Evolutionary conservation across 2,888 invertebrate species (phyloP).

Genomic region (Drosophila anomelani): DNA sequence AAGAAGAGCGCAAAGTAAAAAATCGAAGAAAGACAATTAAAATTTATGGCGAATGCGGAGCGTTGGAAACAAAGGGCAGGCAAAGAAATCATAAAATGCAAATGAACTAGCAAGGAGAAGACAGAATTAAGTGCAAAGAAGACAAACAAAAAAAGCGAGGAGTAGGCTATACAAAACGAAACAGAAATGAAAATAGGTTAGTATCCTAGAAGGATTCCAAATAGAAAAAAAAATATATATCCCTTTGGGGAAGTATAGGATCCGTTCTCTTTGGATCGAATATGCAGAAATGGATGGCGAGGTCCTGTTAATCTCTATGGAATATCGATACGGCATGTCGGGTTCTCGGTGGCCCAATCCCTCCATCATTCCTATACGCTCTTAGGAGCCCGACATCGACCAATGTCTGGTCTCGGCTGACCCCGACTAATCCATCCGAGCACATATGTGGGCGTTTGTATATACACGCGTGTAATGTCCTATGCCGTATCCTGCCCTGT

Average conservation of each 20-base stretch:
- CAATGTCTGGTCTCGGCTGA: slow-evolving; percentile 42
- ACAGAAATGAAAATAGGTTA: neutral
- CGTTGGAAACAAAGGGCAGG: slow-evolving; percentile 55
- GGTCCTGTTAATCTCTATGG: neutral
- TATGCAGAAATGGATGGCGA: neutral
- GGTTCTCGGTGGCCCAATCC: neutral
- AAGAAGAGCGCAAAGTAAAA: slow-evolving; percentile 60
- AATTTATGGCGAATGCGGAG: slow-evolving; percentile 65
- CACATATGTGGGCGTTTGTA: slow-evolving; percentile 72
- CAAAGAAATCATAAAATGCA: slow-evolving; percentile 78
- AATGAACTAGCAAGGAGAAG: slow-evolving; percentile 56
- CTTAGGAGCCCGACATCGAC: slow-evolving; percentile 17
- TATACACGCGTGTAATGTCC: slow-evolving; percentile 18
- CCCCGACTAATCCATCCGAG: slow-evolving; percentile 54
- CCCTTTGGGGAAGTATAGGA: neutral
- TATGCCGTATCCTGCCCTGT: slow-evolving; percentile 32
- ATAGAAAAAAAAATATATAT: neutral
- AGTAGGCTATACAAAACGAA: slow-evolving; percentile 3
- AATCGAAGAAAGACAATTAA: slow-evolving; percentile 79
- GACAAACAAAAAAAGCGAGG: slow-evolving; percentile 15
- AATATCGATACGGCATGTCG: neutral
- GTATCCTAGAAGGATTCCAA: neutral
- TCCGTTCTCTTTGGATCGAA: neutral
- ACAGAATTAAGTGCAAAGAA: slow-evolving; percentile 21
- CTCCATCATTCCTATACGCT: slow-evolving; percentile 10